Evolutionary conservation across 2,113 vertebrate genomes (phyloP).

Genomic region (Chlorocebus sabaeus): DNA sequence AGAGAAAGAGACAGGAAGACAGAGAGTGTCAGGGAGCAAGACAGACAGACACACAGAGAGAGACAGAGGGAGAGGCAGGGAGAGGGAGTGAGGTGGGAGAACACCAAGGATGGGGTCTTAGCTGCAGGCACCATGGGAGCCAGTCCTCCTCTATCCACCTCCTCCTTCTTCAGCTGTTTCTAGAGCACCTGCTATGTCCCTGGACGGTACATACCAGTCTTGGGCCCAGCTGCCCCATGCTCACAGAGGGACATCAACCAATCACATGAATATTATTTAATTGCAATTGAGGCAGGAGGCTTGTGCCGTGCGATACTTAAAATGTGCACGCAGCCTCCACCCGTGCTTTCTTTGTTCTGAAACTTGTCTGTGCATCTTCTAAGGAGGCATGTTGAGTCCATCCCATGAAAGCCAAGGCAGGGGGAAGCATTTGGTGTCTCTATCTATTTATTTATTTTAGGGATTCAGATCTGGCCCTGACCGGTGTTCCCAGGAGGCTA

Average conservation of each 20-base stretch:
- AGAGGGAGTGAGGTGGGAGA: accelerated
- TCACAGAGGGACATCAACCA: not conserved
- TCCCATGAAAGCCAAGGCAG: not conserved
- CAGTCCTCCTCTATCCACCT: no score
- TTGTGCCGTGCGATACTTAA: not conserved
- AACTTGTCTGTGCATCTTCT: not conserved
- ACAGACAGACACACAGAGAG: not conserved
- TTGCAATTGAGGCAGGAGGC: accelerated
- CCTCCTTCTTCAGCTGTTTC: not conserved
- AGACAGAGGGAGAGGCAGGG: not conserved
- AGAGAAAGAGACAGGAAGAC: no score
- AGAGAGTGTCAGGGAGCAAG: not conserved
- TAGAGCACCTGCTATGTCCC: not conserved
- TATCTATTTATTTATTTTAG: not conserved
- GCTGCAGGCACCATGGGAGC: not conserved
- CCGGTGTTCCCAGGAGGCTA: accelerated
- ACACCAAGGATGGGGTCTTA: no score
- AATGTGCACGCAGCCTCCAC: accelerated
- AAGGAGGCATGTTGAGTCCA: not conserved
- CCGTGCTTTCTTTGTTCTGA: not conserved
- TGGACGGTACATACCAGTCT: no score
- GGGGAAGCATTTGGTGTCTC: not conserved
- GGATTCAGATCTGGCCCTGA: not conserved
- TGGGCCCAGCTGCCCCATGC: not conserved
- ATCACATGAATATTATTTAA: no score